These are phyloP conservation scores for Gavia stellata DNA, from an alignment of 2,113 vertebrate species.

Conservation along the genomic window DNA sequence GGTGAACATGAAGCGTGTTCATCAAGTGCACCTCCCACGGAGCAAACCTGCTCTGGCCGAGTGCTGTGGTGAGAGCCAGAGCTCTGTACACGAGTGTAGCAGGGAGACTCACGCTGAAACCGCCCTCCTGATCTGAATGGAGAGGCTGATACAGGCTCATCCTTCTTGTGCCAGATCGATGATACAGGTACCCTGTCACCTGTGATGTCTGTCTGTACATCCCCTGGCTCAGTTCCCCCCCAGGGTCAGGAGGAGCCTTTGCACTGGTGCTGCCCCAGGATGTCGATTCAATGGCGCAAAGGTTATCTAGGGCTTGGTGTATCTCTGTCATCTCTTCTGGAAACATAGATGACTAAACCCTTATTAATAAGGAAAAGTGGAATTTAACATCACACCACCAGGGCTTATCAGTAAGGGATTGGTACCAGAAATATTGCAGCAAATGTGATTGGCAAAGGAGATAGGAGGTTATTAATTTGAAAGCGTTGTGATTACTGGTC, in stretches of 20 bases:
- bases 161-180: background rate
- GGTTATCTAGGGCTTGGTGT: background rate
- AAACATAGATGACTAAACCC: background rate
- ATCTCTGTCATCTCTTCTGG: background rate
- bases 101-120: fast-evolving
- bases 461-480: background rate
- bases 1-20: background rate
- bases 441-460: background rate
- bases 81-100: fast-evolving
- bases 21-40: fast-evolving
- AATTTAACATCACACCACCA: background rate
- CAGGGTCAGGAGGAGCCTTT: background rate
- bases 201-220: background rate
- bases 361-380: background rate
- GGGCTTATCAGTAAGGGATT: background rate
- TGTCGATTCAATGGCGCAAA: background rate
- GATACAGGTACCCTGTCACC: background rate
- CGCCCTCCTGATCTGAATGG: background rate
- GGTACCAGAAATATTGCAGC: background rate
- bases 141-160: background rate
- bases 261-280: background rate
- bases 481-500: background rate
- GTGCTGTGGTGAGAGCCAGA: background rate
- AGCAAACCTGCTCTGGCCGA: background rate
- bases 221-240: background rate